Base-by-base conservation (phyloP, 2,797 vertebrate species). In the Babyrousa celebensis region DNA sequence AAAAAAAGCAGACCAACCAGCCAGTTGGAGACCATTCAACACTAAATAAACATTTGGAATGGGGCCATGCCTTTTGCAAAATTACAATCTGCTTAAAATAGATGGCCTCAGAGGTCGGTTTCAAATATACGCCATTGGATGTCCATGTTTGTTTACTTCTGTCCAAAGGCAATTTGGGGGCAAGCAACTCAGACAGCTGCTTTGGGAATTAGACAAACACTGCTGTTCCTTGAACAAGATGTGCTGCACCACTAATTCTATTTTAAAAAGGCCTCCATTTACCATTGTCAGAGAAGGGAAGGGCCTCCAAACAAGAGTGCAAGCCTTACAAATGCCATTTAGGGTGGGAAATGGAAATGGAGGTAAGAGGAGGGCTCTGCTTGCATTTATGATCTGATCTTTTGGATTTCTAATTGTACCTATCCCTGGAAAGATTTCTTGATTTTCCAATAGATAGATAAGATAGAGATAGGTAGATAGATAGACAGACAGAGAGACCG, bases 21-120 rank as follows among this genome's bases (percentile, higher is more conserved):
- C 94, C 97, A 97, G 56, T 1, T 97, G 95, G 97, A 96, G 80
- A 58, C 79, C 52, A 29, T 92, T 97, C 97, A 96, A 54, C 14
- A 87, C 90, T 94, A 96, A 97, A 96, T 94, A 94, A 96, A 89
- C 85, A 95, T 93, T 95, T 96, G 97, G 95, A 97, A 92, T 20
- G 36, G 15, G 60, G 80, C 89, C 91, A 94, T 14, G 67, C 27
- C 89, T 97, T 96, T 92, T 94, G 80, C 84, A 92, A 97, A 97
- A 91, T 89, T 95, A 94, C 27, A 77, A 89, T 92, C 93, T 87
- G 36, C 95, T 96, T 94, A 96, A 97, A 98, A 96, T 96, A 97
- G 91, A 94, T 62, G 58, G 70, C 91, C 93, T 96, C 79, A 18
- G 96, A 97, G 93, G 91, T 97, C 89, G 91, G 65, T 43, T 91